phyloP scores from a whole-genome alignment of 2,797 vertebrate genomes.

The Rhabdophis nuchalis region DNA sequence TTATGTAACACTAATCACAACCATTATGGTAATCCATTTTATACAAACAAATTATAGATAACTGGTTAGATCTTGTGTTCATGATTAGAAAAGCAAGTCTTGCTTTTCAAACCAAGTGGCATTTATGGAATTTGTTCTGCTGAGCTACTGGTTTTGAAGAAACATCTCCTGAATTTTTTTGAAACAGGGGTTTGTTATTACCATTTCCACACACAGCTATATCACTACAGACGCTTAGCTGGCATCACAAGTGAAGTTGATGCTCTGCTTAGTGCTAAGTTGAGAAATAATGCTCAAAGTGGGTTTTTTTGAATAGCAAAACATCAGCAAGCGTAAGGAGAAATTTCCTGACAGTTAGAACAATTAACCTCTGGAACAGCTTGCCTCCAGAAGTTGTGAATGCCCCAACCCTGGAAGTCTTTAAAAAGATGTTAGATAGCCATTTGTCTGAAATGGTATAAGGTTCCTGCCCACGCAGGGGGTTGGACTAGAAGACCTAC shows the following conservation, averaged over 20 bases:
- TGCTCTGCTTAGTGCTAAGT: neutral
- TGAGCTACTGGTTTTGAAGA: neutral
- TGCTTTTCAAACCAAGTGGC: neutral
- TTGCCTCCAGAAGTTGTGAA: too few relatives aligned
- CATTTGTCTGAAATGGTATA: too few relatives aligned
- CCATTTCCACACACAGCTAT: neutral
- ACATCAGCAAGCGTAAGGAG: neutral
- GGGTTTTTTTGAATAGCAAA: neutral
- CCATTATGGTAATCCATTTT: neutral
- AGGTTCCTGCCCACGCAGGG: too few relatives aligned
- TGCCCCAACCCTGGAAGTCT: too few relatives aligned
- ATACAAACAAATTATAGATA: neutral
- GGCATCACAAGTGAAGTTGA: neutral
- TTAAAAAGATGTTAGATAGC: too few relatives aligned
- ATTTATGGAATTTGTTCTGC: neutral
- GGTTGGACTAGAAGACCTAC: too few relatives aligned
- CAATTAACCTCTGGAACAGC: too few relatives aligned
- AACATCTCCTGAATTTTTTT: neutral
- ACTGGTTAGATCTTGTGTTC: neutral
- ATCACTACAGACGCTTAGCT: neutral
- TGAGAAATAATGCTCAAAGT: neutral
- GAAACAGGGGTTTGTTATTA: neutral
- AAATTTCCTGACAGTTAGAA: too few relatives aligned
- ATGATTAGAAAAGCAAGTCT: neutral
- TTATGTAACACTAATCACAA: neutral